A percentile compares a stretch with the other conserved stretches of the same genome.
phyloP scores from a whole-genome alignment of 2,888 invertebrate species.

The Xylocampa areola region DNA sequence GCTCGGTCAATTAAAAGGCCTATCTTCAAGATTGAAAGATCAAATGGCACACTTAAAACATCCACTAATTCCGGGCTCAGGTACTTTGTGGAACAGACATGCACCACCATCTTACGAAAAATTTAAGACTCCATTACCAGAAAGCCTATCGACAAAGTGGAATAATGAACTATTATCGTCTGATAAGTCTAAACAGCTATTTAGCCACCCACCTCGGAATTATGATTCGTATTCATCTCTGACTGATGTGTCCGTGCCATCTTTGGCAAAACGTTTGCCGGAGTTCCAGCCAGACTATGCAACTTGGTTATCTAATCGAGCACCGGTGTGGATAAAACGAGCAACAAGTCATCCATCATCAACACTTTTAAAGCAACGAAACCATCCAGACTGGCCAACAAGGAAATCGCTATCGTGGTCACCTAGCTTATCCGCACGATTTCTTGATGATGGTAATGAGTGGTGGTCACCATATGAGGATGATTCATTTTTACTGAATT shows the following conservation, averaged over 20 bases:
- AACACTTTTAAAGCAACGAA: slow-evolving; percentile 4
- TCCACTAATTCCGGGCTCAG: not conserved
- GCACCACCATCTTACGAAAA: not conserved
- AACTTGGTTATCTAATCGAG: slow-evolving; percentile 3
- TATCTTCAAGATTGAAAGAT: slow-evolving; percentile 4
- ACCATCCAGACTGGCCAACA: not conserved
- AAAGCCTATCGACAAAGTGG: not conserved
- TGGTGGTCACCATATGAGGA: slow-evolving; percentile 17
- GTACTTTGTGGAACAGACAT: not conserved
- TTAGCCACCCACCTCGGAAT: not conserved
- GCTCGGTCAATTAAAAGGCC: not conserved
- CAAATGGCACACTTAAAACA: not conserved
- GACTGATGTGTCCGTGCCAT: not conserved
- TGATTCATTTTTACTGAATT: not conserved
- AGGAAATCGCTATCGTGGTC: slow-evolving; percentile 6
- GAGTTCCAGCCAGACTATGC: not conserved
- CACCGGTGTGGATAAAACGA: slow-evolving; percentile 17
- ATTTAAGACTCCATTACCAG: not conserved
- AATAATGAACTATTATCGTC: not conserved
- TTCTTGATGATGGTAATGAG: slow-evolving; percentile 2
- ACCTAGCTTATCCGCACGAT: not conserved
- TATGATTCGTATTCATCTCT: slow-evolving; percentile 1
- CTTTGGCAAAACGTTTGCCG: slow-evolving; percentile 1
- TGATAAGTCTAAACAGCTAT: not conserved
- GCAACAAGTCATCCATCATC: slow-evolving; percentile 8